phyloP scores from a whole-genome alignment of 2,797 vertebrate genomes.

The Mycteria americana region DNA sequence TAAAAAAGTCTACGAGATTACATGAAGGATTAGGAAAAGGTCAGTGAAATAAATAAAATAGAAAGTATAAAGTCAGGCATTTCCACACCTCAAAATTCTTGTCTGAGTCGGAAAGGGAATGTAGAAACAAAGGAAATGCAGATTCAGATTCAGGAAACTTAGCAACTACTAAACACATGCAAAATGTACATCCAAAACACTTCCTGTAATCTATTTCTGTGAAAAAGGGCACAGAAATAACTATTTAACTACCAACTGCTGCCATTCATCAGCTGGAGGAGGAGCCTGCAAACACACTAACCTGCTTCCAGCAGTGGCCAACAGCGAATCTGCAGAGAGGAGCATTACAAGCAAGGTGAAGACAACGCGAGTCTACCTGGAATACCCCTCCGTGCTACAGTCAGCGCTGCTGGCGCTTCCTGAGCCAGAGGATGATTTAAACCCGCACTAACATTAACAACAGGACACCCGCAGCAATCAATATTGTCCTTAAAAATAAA shows the following conservation, averaged over 20 bases:
- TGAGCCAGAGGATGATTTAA: neutral
- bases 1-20: neutral
- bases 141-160: neutral
- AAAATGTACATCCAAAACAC: neutral
- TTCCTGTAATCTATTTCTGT: neutral
- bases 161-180: neutral
- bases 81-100: neutral
- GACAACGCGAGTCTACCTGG: rapidly evolving
- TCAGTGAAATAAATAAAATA: neutral
- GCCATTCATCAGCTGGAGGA: neutral
- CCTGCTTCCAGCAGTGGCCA: neutral
- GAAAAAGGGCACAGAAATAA: neutral
- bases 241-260: neutral
- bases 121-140: neutral
- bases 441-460: neutral
- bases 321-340: neutral
- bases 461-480: neutral
- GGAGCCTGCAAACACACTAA: neutral
- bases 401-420: neutral
- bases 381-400: rapidly evolving
- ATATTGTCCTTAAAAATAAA: neutral
- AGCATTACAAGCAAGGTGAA: neutral
- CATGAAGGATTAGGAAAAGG: neutral
- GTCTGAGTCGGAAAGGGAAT: neutral
- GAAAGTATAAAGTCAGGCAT: neutral